Base-by-base conservation (phyloP, 2,888 invertebrate genomes). In the Pristionchus fissidentatus region DNA sequence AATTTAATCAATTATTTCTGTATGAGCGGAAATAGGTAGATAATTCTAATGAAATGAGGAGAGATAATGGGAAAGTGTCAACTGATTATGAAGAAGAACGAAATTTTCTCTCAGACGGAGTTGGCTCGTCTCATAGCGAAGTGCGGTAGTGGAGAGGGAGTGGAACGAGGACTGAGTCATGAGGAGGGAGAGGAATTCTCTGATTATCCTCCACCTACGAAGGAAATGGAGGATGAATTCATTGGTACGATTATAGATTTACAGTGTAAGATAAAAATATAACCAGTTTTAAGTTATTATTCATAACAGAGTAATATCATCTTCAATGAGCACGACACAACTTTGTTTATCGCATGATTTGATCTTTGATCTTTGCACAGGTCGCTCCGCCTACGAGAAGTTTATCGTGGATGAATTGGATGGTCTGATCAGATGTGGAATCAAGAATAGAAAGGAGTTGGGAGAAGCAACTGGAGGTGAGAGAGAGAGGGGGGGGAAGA, bases 381-480 rank as follows among this genome's bases (percentile, higher is more conserved):
- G 22, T 70, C 70, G 70, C 26, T 70, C 26, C n/a, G 70, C 41
- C 7, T 43, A n/a, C n/a, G 70, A 70, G 70, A 70, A 32, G 32
- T 41, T 70, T 2, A 7, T 70, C 8, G 41, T 41, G 43, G 41
- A 70, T n/a, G 70, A 70, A 26, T 32, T 70, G 41, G 70, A 70
- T 26, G 26, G 13, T n/a, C 43, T 70, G 26, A 70, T 70, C 43
- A 43, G 5, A 70, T 41, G 38, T 22, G 70, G 70, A 70, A 70
- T 70, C 15, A 70, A 70, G 70, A 43, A 41, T 38, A 70, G 22
- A 26, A 26, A 32, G 46, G 49, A 75, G 4, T 32, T 49, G 7
- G 75, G 49, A 75, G 75, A 62, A 32, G 26, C 22, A 22, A 26
- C 22, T 15, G 13, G 29, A 62, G 62, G 35, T n/a, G 55, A 15